A percentile compares a stretch with the other conserved stretches of the same genome.
phyloP scores from a whole-genome alignment of 2,797 vertebrate genomes.

The Neosilurus hyrtlii region DNA sequence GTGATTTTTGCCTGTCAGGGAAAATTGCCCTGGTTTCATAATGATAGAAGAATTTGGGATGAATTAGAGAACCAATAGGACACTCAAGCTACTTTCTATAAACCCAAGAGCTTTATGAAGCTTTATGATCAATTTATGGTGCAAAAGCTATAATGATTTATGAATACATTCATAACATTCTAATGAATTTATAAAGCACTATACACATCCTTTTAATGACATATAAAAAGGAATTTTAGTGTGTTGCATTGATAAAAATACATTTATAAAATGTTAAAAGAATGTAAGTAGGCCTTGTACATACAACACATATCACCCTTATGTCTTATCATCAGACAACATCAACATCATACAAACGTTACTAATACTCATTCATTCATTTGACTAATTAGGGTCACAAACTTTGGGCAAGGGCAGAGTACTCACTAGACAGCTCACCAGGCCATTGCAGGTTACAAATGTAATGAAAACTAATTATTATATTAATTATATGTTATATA shows the following conservation, averaged over 20 bases:
- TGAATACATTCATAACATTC: not conserved
- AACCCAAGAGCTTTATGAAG: slow-evolving; percentile 14
- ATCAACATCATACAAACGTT: too few species aligned
- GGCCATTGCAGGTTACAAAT: too few species aligned
- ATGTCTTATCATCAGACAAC: not conserved
- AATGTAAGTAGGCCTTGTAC: not conserved
- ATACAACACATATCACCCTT: not conserved
- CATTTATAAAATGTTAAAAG: not conserved
- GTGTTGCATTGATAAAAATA: not conserved
- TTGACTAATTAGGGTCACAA: too few species aligned
- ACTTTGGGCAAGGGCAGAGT: too few species aligned
- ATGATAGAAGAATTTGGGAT: slow-evolving; percentile 58
- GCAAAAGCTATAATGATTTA: not conserved
- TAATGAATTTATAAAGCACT: not conserved
- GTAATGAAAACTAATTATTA: too few species aligned
- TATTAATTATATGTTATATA: too few species aligned
- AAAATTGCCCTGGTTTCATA: slow-evolving; percentile 60
- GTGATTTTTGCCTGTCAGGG: slow-evolving; percentile 62
- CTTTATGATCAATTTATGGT: not conserved
- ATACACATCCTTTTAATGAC: not conserved
- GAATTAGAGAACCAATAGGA: slow-evolving; percentile 47
- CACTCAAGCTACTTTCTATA: slow-evolving; percentile 29
- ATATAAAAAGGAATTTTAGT: not conserved
- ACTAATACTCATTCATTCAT: too few species aligned
- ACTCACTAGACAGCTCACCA: too few species aligned